Base-by-base conservation (phyloP, 2,113 vertebrate genomes). In the Alces alces region DNA sequence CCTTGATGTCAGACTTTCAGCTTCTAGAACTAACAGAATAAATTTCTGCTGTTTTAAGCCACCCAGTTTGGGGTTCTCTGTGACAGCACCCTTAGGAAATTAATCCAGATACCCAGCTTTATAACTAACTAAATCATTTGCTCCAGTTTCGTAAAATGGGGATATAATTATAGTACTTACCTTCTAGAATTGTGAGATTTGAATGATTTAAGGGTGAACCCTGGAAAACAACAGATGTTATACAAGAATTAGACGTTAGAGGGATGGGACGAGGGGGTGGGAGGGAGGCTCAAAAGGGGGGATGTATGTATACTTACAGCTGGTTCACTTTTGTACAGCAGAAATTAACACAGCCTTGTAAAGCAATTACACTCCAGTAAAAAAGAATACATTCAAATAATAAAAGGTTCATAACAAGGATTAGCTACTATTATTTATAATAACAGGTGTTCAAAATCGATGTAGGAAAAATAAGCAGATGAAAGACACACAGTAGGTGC, bases 71-170 rank as follows among this genome's bases (percentile, higher is more conserved):
- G 25, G 14, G 39, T 8, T 9, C 43, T 80, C 27, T 11, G 45
- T 70, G 17, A 12, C 6, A 16, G 15, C 6, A 5, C 30, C 5
- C 12, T 17, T 12, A 23, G n/a, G 43, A 86, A 30, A 23, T 6
- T 36, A 23, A 39, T 23, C 25, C 1, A 27, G 76, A 21, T 5
- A 14, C 28, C 10, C 28, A 6, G 39, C 39, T 52, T 47, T 6
- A 19, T 79, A 23, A 13, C 25, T 7, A 16, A 14, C 30, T 5
- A n/a, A 23, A 7, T 9, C 5, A 6, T 39, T 6, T 1, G 6
- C n/a, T 43, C 11, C 64, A 3, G 36, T 61, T 79, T 70, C 6
- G 7, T 15, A 47, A 50, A 21, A 57, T 10, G 7, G 52, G 83
- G 27, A 12, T 7, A 23, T 60, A 5, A 9, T 28, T 23, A 13